Conservation (phyloP, 30 jellyfish, hydroid and myxozoan species). For the Aurelia aurita region DNA sequence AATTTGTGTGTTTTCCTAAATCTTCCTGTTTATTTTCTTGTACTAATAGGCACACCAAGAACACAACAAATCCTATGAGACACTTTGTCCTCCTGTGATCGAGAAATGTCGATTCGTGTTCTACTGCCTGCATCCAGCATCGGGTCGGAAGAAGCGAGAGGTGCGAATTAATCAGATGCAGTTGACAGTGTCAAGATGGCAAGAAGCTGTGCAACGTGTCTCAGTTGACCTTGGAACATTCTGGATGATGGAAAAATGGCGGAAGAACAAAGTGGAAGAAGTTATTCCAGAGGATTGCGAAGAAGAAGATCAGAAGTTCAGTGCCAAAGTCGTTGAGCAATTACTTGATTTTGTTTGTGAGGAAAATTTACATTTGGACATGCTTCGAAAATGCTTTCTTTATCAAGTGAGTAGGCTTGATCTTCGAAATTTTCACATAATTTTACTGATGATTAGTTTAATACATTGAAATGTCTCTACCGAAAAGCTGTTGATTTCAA, state of each 20-base stretch:
- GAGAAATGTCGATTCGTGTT: constrained; percentile 80
- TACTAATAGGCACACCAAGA: constrained; percentile 59
- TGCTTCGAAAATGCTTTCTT: constrained; percentile 79
- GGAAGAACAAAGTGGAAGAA: constrained; percentile 18
- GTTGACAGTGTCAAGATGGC: constrained; percentile 53
- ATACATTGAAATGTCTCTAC: too few relatives aligned
- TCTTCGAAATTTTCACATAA: too few relatives aligned
- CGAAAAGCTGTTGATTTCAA: too few relatives aligned
- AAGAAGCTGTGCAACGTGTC: constrained; percentile 49
- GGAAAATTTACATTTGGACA: constrained; percentile 69
- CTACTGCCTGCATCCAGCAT: constrained; percentile 80
- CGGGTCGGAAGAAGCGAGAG: constrained; percentile 34
- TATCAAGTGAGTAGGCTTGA: constrained; percentile 63
- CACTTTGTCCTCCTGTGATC: constrained; percentile 71
- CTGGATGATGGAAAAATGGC: constrained; percentile 82
- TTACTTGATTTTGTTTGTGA: constrained; percentile 79
- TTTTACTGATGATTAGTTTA: too few relatives aligned
- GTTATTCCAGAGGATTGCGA: background rate
- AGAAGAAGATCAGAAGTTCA: constrained; percentile 14
- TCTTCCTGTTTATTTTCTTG: too few relatives aligned
- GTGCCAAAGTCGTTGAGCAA: constrained; percentile 48
- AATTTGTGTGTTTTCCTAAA: too few relatives aligned
- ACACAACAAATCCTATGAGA: constrained; percentile 64
- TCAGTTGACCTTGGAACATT: constrained; percentile 42
- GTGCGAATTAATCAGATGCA: background rate